Conservation (phyloP, 2,888 invertebrate species). For the Ichneumoninae sp. region DNA sequence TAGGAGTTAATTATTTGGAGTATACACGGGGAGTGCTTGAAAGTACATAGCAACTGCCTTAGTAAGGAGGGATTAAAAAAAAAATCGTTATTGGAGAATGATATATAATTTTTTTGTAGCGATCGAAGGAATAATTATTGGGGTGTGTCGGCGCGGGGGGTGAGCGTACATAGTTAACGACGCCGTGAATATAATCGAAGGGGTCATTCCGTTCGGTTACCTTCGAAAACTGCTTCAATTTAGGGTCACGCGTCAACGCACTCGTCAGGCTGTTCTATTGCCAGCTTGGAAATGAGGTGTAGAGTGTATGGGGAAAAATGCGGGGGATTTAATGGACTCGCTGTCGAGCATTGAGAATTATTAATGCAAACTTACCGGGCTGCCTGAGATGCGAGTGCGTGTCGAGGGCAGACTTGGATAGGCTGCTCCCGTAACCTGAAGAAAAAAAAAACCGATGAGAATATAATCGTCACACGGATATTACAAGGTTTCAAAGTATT, state of each 20-base stretch:
- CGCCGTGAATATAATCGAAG: constrained; percentile 74
- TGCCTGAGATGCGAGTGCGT: constrained; percentile 95
- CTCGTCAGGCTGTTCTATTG: constrained; percentile 49
- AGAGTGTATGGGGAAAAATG: constrained; percentile 25
- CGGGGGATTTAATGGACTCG: constrained; percentile 35
- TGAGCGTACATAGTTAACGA: constrained; percentile 74
- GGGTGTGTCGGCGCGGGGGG: constrained; percentile 76
- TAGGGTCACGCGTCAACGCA: constrained; percentile 66
- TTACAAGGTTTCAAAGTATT: background rate
- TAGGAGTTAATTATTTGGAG: background rate
- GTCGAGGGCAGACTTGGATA: constrained; percentile 94
- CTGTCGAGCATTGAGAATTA: constrained; percentile 20
- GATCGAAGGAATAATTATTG: constrained; percentile 71
- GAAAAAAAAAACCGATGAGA: constrained; percentile 83
- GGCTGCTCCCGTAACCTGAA: constrained; percentile 95
- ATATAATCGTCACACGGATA: constrained; percentile 18
- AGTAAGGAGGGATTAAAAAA: too few species aligned
- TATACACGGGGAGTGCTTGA: too few species aligned
- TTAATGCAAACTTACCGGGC: constrained; percentile 89
- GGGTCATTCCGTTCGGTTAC: constrained; percentile 77
- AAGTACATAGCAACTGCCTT: too few species aligned
- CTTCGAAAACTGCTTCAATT: constrained; percentile 72
- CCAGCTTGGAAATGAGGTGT: constrained; percentile 44
- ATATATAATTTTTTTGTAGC: constrained; percentile 38
- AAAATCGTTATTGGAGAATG: background rate